phyloP scores from a whole-genome alignment of 2,113 vertebrate genomes.

The Crotalus viridis region DNA sequence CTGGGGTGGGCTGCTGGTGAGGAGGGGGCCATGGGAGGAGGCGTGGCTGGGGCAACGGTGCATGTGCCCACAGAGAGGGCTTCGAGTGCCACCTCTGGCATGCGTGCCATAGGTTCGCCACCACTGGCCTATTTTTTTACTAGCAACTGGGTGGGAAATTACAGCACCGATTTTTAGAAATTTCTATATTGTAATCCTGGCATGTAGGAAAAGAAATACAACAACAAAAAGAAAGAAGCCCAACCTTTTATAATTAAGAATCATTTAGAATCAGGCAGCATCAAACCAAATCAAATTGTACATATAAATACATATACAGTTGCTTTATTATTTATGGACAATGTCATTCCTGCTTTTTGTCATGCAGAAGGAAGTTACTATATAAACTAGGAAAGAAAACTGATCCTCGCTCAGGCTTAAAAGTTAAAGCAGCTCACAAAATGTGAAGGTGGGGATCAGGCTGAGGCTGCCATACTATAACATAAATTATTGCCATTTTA shows the following conservation, averaged over 20 bases:
- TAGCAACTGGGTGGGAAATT: not conserved
- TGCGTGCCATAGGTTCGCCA: too few relatives aligned
- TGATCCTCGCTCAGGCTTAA: not conserved
- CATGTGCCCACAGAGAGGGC: too few relatives aligned
- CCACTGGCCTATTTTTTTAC: not conserved
- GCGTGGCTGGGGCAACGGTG: too few relatives aligned
- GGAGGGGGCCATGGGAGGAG: too few relatives aligned
- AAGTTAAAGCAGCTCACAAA: not conserved
- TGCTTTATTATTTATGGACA: not conserved
- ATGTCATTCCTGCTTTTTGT: not conserved
- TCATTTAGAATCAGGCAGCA: not conserved
- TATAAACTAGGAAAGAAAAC: not conserved
- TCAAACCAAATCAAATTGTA: not conserved
- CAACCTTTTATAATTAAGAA: not conserved
- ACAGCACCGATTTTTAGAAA: not conserved
- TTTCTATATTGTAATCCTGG: not conserved
- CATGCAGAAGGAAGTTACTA: not conserved
- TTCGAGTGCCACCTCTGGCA: too few relatives aligned
- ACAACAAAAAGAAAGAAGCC: not conserved
- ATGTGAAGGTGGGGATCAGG: not conserved
- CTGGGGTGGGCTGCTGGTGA: too few relatives aligned
- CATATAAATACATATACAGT: not conserved
- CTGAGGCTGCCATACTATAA: not conserved
- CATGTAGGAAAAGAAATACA: not conserved
- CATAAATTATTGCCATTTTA: not conserved